Conservation (phyloP, 2,797 vertebrate genomes). For the Mormyrops attenuatus region DNA sequence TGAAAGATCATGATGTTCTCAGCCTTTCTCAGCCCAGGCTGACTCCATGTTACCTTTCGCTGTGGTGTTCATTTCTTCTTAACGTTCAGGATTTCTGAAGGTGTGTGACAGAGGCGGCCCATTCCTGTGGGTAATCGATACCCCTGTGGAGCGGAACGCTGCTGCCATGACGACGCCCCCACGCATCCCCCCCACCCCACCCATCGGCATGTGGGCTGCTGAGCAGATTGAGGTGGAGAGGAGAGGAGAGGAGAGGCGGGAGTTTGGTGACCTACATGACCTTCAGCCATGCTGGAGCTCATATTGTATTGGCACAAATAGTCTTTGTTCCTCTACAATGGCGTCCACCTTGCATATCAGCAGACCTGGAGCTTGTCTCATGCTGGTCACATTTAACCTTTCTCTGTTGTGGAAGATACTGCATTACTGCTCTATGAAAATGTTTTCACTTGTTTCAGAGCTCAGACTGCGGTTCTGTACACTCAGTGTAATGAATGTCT, state of each 20-base stretch:
- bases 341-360: neutral
- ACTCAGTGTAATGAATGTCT: neutral
- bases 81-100: conserved; percentile 6
- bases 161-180: conserved; percentile 51
- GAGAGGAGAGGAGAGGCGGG: conserved; percentile 32
- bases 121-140: conserved; percentile 53
- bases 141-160: conserved; percentile 51
- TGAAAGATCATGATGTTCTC: neutral
- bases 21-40: neutral
- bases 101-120: conserved; percentile 44
- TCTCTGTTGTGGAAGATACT: neutral
- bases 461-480: neutral
- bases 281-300: neutral
- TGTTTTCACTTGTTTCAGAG: neutral
- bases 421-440: neutral
- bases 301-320: neutral
- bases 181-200: conserved; percentile 34
- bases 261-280: conserved; percentile 18
- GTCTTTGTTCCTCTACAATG: neutral
- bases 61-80: conserved; percentile 3
- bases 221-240: conserved; percentile 9
- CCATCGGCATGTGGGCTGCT: conserved; percentile 46
- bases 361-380: neutral
- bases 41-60: conserved; percentile 2
- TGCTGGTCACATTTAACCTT: neutral